Conservation (phyloP, 2,888 invertebrate species). For the Panzeria rudis region DNA sequence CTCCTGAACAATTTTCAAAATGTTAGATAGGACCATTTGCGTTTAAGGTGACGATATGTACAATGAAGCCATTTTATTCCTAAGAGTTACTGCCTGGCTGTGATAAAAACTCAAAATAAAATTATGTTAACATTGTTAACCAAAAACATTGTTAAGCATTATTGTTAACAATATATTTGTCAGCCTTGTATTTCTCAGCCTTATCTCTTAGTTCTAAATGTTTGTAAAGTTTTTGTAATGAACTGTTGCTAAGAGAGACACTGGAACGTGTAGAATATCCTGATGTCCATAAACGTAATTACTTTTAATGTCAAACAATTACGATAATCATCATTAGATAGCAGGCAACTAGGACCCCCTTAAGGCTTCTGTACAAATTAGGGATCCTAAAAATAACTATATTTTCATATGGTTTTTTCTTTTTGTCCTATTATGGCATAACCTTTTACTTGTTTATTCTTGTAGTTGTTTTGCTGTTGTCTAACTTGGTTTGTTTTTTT, state of each 20-base stretch:
- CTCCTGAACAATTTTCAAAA: no score
- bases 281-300: conserved; percentile 58
- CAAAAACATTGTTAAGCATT: neutral
- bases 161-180: neutral
- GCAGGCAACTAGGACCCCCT: neutral
- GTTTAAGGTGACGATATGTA: no score
- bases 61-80: no score
- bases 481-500: conserved; percentile 3
- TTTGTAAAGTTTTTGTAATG: neutral
- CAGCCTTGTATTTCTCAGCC: conserved; percentile 48
- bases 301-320: conserved; percentile 67
- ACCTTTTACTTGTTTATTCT: conserved; percentile 11
- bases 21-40: no score
- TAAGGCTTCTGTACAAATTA: conserved; percentile 1
- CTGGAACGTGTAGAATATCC: conserved; percentile 35
- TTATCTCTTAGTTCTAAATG: conserved; percentile 47
- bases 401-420: neutral
- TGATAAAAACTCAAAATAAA: no score
- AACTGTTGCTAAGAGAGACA: neutral
- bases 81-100: no score
- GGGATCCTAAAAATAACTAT: neutral
- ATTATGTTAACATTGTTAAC: neutral
- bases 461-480: neutral
- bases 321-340: conserved; percentile 62
- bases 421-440: neutral